Conservation (phyloP, 2,113 vertebrate species). For the Sapayoa aenigma region DNA sequence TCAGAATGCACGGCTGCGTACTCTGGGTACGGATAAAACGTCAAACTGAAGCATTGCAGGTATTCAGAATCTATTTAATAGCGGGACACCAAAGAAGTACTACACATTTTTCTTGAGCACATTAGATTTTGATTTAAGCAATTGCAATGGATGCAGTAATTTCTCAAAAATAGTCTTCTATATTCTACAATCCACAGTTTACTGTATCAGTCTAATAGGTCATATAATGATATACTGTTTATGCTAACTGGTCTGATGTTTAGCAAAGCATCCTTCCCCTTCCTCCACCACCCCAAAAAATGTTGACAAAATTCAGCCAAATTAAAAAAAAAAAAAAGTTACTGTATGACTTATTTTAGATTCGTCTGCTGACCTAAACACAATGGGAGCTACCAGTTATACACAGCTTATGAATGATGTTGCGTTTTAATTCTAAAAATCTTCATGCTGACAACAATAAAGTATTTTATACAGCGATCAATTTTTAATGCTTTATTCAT, state of each 20-base stretch:
- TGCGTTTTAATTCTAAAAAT: constrained; percentile 54
- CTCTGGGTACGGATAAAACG: not conserved
- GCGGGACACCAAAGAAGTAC: constrained; percentile 53
- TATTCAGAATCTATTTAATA: constrained; percentile 68
- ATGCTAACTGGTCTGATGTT: constrained; percentile 20
- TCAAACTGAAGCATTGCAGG: constrained; percentile 53
- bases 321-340: not conserved
- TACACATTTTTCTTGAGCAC: constrained; percentile 61
- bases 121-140: constrained; percentile 55
- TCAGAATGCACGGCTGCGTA: not conserved
- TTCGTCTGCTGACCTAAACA: constrained; percentile 47
- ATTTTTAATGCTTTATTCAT: constrained; percentile 97
- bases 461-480: constrained; percentile 72
- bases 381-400: constrained; percentile 55
- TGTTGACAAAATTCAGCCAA: constrained; percentile 39
- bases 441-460: constrained; percentile 73
- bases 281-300: not conserved
- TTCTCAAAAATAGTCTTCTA: constrained; percentile 35
- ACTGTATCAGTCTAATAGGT: constrained; percentile 44
- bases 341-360: constrained; percentile 13
- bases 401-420: constrained; percentile 33
- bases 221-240: constrained; percentile 15
- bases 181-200: constrained; percentile 48
- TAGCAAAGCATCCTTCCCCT: constrained; percentile 3
- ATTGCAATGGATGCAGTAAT: constrained; percentile 49